Evolutionary conservation across 2,113 vertebrate species (phyloP), one percentile per base, ranked within the genome.

Genomic region (Osmerus mordax): DNA sequence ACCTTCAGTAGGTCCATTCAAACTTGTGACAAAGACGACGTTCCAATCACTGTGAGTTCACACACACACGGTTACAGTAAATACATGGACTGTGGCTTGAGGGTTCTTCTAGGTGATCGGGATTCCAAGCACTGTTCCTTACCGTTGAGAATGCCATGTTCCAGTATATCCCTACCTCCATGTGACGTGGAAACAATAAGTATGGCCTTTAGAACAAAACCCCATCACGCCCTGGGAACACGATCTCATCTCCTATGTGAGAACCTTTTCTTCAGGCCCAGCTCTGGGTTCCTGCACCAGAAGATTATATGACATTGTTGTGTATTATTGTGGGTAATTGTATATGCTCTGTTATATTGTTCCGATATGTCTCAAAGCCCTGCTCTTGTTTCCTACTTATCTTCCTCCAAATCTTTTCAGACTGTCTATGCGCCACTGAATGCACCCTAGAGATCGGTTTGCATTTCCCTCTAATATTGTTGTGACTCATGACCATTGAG

Each of bases 21-120:
- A 41, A 83, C 87, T 0, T 94, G 93, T 11, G 93, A 95, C 69
- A 60, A 78, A 8, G 69, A 93, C 0, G 90, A 95, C 76, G 71
- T 74, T 55, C 77, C 86, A 11, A 94, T 95, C 64, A 88, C 86
- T 47, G 93, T 94, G 83, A 91, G 88, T 51, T 51, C 2, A 58
- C n/a, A 18, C 52, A 12, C 15, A 53, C 8, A 9, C 52, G 3
- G 52, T 28, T 28, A 28, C 25, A 28, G 25, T 28, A n/a, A 58
- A 58, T 58, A 19, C 19, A 58, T 58, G 55, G 5, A 19, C 19
- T 19, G 16, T 58, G 18, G 9, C 7, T 47, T 47, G 7, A 47
- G 41, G 41, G 41, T 47, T 12, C 8, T 11, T 12, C 41, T 47
- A 9, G 36, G 36, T 47, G 41, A 8, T 47, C 41, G 32, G 2